A percentile compares a stretch with the other conserved stretches of the same genome.
phyloP scores from a whole-genome alignment of 2,113 vertebrate species.

The Hippocampus abdominalis region DNA sequence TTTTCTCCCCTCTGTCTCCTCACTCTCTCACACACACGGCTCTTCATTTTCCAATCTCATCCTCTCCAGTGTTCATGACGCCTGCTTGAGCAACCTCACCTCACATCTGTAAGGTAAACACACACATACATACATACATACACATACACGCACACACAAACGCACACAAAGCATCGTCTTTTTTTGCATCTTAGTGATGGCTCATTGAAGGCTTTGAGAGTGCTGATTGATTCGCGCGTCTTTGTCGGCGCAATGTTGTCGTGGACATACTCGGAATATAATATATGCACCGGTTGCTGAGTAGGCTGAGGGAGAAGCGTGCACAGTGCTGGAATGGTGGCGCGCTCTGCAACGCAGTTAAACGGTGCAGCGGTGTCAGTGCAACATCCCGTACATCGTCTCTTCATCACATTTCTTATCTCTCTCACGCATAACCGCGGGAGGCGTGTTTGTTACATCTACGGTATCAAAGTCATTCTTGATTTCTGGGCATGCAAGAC shows the following conservation, averaged over 20 bases:
- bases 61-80: constrained; percentile 51
- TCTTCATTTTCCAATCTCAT: constrained; percentile 48
- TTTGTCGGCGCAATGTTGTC: constrained; percentile 54
- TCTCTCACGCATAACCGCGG: constrained; percentile 24
- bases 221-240: constrained; percentile 26
- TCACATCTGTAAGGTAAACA: constrained; percentile 54
- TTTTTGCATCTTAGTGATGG: neutral
- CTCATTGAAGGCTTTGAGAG: neutral
- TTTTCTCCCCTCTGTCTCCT: neutral
- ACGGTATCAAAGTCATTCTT: constrained; percentile 37
- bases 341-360: constrained; percentile 62
- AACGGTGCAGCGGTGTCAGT: constrained; percentile 26
- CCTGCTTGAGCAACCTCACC: constrained; percentile 38
- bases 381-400: constrained; percentile 34
- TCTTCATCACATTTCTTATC: constrained; percentile 24
- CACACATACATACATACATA: neutral
- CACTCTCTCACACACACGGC: constrained; percentile 41
- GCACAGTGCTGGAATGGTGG: constrained; percentile 61
- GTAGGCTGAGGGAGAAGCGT: constrained; percentile 64
- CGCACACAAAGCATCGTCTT: neutral
- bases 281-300: constrained; percentile 57
- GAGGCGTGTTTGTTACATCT: constrained; percentile 24
- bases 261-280: constrained; percentile 38
- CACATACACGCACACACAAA: too few species aligned
- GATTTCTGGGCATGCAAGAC: constrained; percentile 13